Evolutionary conservation across 2,113 vertebrate species (phyloP).

Genomic region (Esox niger): DNA sequence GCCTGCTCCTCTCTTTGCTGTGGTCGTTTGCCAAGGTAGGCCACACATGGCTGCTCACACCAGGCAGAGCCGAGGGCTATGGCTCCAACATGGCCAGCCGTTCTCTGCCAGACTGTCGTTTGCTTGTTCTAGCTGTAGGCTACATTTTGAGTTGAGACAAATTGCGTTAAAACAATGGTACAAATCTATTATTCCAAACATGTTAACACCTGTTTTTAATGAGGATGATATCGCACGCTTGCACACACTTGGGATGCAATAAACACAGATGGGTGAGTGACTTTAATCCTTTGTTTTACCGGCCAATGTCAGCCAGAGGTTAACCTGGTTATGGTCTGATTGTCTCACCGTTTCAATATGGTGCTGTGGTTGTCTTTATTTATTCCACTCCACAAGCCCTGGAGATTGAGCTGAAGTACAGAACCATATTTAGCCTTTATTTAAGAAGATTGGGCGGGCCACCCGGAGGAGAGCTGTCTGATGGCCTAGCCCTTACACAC

Average conservation of each 20-base stretch:
- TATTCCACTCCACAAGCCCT: slow-evolving; percentile 57
- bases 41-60: slow-evolving; percentile 60
- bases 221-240: not conserved
- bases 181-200: no score
- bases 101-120: not conserved
- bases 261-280: slow-evolving; percentile 34
- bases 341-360: slow-evolving; percentile 53
- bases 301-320: slow-evolving; percentile 69
- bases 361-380: slow-evolving; percentile 54
- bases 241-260: slow-evolving; percentile 32
- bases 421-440: slow-evolving; percentile 66
- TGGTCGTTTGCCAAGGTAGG: slow-evolving; percentile 64
- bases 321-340: slow-evolving; percentile 65
- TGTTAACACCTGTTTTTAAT: no score
- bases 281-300: slow-evolving; percentile 59
- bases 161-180: not conserved
- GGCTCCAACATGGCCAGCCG: not conserved
- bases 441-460: slow-evolving; percentile 67
- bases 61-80: slow-evolving; percentile 11
- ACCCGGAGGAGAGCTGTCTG: slow-evolving; percentile 18
- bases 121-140: not conserved
- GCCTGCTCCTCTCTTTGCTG: slow-evolving; percentile 29
- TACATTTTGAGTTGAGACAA: not conserved
- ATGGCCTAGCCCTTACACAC: slow-evolving; percentile 51
- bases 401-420: slow-evolving; percentile 64